These are phyloP conservation scores for Azemiops feae DNA, from an alignment of 2,113 vertebrate species.

Conservation along the genomic window DNA sequence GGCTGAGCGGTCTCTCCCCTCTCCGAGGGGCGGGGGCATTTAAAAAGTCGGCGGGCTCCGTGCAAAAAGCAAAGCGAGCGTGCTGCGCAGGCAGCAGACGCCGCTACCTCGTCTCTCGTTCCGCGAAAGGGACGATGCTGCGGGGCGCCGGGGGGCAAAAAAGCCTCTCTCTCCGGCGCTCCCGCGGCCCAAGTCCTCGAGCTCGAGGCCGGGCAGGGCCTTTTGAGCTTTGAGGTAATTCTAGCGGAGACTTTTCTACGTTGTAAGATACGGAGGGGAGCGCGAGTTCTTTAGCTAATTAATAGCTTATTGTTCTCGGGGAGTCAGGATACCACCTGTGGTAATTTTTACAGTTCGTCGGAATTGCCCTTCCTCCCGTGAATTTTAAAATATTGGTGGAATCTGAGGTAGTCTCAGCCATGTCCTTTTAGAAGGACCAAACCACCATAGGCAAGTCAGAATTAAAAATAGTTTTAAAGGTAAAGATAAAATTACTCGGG, in stretches of 20 bases:
- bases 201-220: neutral
- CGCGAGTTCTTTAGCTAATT: neutral
- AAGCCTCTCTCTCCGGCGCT: too few species aligned
- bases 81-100: rapidly evolving
- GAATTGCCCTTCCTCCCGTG: too few species aligned
- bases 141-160: neutral
- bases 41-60: neutral
- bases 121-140: neutral
- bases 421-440: neutral
- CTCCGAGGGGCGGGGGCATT: neutral
- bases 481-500: too few species aligned
- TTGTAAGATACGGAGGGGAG: too few species aligned
- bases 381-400: neutral
- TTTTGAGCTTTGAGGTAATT: neutral
- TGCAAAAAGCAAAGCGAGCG: neutral
- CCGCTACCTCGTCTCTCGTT: neutral
- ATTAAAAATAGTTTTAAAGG: neutral
- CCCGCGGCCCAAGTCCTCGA: neutral
- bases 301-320: neutral
- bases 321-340: neutral
- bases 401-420: too few species aligned
- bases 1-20: neutral
- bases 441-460: too few species aligned
- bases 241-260: neutral
- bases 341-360: too few species aligned